Conservation (phyloP, 2,888 invertebrate species). For the Auanema freiburgensis region DNA sequence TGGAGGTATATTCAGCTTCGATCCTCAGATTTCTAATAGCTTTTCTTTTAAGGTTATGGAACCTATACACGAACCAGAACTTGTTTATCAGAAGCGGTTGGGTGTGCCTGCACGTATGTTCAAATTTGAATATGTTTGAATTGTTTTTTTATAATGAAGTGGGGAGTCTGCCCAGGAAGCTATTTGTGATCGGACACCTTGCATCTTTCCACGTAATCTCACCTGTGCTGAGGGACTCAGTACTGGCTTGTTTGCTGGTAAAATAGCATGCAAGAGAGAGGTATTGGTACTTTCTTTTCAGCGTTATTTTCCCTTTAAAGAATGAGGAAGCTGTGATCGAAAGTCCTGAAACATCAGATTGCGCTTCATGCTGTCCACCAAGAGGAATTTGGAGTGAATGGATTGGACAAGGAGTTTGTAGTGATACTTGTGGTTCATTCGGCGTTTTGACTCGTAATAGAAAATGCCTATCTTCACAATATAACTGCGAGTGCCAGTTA, state of each 20-base stretch:
- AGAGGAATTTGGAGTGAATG: slow-evolving; percentile 23
- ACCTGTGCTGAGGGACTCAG: slow-evolving; percentile 4
- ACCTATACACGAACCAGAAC: slow-evolving; percentile 8
- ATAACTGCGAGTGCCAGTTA: slow-evolving; percentile 11
- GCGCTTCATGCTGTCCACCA: slow-evolving; percentile 7
- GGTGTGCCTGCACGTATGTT: slow-evolving; percentile 18
- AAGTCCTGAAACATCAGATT: background rate
- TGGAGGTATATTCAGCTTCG: slow-evolving; percentile 6
- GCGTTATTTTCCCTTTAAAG: background rate
- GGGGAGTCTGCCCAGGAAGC: slow-evolving; percentile 2
- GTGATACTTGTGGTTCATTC: slow-evolving; percentile 20
- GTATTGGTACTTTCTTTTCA: too few relatives aligned
- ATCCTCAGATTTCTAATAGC: background rate
- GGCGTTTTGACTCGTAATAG: slow-evolving; percentile 14
- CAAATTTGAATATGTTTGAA: background rate
- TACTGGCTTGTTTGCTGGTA: too few relatives aligned
- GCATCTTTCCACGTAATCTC: slow-evolving; percentile 13
- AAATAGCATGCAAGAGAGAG: too few relatives aligned
- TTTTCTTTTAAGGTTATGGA: slow-evolving; percentile 9
- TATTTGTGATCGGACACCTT: slow-evolving; percentile 13
- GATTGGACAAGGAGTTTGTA: slow-evolving; percentile 6
- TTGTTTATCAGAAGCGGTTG: slow-evolving; percentile 5
- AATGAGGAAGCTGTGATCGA: background rate
- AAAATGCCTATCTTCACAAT: slow-evolving; percentile 11
- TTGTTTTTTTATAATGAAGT: slow-evolving; percentile 2